phyloP scores from a whole-genome alignment of 2,888 invertebrate genomes.

The Kuschelorhynchus macadamiae region DNA sequence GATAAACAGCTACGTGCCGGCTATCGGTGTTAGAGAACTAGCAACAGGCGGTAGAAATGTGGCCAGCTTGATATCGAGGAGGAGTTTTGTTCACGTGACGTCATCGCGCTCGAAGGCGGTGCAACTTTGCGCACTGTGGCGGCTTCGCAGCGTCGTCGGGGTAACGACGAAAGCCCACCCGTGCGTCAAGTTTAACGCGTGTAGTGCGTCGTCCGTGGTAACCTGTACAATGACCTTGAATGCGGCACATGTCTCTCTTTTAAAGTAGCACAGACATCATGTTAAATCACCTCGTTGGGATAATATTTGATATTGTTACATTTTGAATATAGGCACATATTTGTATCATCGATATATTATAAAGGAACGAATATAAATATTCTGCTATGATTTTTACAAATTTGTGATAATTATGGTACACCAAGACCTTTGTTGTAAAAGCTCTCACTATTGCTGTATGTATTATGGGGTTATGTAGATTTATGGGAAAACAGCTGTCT shows the following conservation, averaged over 20 bases:
- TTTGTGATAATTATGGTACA: no score
- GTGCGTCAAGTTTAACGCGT: conserved; percentile 63
- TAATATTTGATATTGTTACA: conserved; percentile 16
- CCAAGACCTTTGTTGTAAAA: no score
- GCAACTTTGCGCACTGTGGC: conserved; percentile 64
- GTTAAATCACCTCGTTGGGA: conserved; percentile 31
- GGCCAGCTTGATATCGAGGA: conserved; percentile 62
- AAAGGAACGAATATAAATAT: no score
- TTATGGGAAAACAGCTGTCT: no score
- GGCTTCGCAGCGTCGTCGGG: conserved; percentile 65
- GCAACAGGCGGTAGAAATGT: conserved; percentile 69
- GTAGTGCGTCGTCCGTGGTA: conserved; percentile 66
- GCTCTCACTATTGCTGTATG: no score
- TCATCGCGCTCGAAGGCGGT: conserved; percentile 66
- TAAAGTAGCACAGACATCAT: conserved; percentile 32
- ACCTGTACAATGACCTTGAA: conserved; percentile 61
- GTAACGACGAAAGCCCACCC: conserved; percentile 63
- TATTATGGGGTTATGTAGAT: no score
- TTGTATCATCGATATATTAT: no score
- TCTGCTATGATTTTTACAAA: no score
- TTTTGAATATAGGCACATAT: no score
- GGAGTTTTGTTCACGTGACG: conserved; percentile 65
- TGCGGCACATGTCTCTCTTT: conserved; percentile 50
- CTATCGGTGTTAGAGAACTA: conserved; percentile 66
- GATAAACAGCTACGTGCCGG: conserved; percentile 54